Evolutionary conservation across 2,888 invertebrate genomes (phyloP).

Genomic region (Axea sp.): DNA sequence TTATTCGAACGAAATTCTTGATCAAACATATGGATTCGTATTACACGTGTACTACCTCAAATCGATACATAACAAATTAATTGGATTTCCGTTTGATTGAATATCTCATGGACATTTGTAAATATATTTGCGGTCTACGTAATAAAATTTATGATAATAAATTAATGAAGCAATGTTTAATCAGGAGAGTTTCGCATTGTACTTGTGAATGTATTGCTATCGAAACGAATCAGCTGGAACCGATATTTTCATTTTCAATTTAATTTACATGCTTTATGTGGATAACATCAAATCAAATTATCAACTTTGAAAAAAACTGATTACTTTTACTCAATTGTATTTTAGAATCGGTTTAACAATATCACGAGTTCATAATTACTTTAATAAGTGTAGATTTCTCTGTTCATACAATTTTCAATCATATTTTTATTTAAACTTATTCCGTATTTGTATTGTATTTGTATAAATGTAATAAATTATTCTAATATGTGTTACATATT

Average conservation of each 20-base stretch:
- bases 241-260: constrained; percentile 37
- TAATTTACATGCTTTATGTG: constrained; percentile 26
- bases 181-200: constrained; percentile 12
- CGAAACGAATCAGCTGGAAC: constrained; percentile 6
- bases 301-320: constrained; percentile 3
- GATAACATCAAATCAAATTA: constrained; percentile 26
- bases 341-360: too few species aligned
- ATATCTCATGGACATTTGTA: constrained; percentile 20
- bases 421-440: too few species aligned
- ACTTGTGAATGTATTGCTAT: background rate
- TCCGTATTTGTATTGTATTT: too few species aligned
- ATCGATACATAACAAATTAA: constrained; percentile 37
- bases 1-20: constrained; percentile 13
- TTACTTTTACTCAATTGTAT: constrained; percentile 20
- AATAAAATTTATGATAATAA: constrained; percentile 42
- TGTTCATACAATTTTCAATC: too few species aligned
- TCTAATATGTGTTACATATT: too few species aligned
- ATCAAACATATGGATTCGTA: constrained; percentile 31
- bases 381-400: too few species aligned
- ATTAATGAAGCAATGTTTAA: constrained; percentile 38
- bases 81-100: constrained; percentile 32
- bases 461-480: too few species aligned
- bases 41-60: constrained; percentile 1
- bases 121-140: constrained; percentile 27
- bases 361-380: too few species aligned